Conservation (phyloP, 2,888 invertebrate species). For the Dicroscelio sp. region DNA sequence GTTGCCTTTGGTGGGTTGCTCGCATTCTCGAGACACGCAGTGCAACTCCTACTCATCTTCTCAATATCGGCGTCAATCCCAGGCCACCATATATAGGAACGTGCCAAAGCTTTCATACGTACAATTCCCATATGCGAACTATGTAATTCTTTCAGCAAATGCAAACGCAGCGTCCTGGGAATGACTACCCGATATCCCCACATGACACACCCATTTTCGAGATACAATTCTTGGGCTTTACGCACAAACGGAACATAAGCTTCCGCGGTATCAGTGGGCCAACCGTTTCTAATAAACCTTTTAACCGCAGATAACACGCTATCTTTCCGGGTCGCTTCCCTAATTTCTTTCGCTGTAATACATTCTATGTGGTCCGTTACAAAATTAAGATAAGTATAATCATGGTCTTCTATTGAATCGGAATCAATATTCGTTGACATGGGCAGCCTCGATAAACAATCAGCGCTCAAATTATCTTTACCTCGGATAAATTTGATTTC, state of each 20-base stretch:
- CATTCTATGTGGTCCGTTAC: neutral
- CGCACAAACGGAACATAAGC: neutral
- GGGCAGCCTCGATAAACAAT: neutral
- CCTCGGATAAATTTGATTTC: slow-evolving; percentile 23
- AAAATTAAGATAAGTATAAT: neutral
- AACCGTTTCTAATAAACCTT: neutral
- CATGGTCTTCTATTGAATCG: neutral
- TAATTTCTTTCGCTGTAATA: neutral
- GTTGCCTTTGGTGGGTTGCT: slow-evolving; percentile 15
- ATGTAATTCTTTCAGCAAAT: slow-evolving; percentile 62
- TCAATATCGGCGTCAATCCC: slow-evolving; percentile 87
- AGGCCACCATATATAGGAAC: slow-evolving; percentile 79
- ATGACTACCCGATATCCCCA: slow-evolving; percentile 58
- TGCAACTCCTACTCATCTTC: slow-evolving; percentile 57
- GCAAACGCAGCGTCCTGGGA: neutral
- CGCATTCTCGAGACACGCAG: slow-evolving; percentile 13
- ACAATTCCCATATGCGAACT: slow-evolving; percentile 85
- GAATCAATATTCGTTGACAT: neutral
- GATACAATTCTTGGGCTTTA: slow-evolving; percentile 15
- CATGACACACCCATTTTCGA: slow-evolving; percentile 33
- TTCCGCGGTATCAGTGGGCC: neutral
- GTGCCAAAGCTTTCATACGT: slow-evolving; percentile 86
- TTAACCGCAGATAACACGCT: neutral
- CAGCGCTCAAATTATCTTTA: neutral
- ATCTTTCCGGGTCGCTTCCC: neutral